These are phyloP conservation scores for Himantopus leucocephalus DNA, from an alignment of 2,113 vertebrate species.

Conservation along the genomic window DNA sequence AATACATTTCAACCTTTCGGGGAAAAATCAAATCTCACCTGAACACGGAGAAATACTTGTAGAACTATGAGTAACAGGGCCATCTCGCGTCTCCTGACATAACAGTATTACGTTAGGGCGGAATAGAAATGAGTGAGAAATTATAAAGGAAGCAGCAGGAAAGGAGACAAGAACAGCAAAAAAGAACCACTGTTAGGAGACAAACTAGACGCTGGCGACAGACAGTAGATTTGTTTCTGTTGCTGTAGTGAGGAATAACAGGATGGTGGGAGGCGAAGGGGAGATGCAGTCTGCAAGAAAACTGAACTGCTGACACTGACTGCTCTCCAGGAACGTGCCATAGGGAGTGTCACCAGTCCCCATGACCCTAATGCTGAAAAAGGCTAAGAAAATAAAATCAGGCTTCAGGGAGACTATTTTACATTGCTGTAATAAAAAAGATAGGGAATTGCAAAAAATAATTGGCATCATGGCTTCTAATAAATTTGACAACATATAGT, in stretches of 20 bases:
- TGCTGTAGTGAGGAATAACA: neutral
- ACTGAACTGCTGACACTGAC: neutral
- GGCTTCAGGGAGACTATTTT: neutral
- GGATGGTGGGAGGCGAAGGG: neutral
- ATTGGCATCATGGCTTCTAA: neutral
- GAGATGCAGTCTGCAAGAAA: neutral
- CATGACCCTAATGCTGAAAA: neutral
- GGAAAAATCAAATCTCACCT: neutral
- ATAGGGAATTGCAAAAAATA: neutral
- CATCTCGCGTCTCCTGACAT: neutral
- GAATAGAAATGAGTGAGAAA: neutral
- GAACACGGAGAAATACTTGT: neutral
- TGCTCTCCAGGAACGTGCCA: neutral
- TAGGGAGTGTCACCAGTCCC: neutral
- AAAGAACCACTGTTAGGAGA: neutral
- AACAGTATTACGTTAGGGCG: fast-evolving
- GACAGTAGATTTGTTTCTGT: neutral
- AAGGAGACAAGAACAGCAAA: neutral
- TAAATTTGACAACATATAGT: neutral
- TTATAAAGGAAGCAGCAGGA: neutral
- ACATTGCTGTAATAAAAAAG: neutral
- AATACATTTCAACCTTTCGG: neutral
- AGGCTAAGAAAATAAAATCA: neutral
- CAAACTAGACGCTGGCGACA: neutral
- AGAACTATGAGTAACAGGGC: neutral